Evolutionary conservation across 2,113 vertebrate genomes (phyloP), one percentile per base, ranked within the genome.

Genomic region (Protobothrops flavoviridis): DNA sequence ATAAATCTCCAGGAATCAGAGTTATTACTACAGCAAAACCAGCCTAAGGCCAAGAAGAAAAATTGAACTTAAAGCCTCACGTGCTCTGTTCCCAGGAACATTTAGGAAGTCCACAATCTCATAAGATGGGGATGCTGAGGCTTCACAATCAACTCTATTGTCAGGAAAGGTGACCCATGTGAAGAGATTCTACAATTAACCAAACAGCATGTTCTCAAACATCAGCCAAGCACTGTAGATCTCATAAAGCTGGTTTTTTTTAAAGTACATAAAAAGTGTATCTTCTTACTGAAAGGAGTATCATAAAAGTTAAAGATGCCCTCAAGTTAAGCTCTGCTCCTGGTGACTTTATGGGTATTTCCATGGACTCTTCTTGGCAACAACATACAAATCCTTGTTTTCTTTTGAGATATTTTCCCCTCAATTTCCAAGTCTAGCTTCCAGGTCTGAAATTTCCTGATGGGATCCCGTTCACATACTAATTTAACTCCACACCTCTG

Each of bases 11-110:
- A 50, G 92, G 87, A 90, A 93, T 57, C 89, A 90, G 64, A 87
- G 81, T 90, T 93, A 93, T 93, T 90, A 90, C 89, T 11, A 48
- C 9, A 64, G 89, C 9, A 10, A 33, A 81, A 39, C 74, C 74
- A 90, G 92, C 92, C 92, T 53, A 57, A 90, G 92, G 92, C 92
- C 53, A 81, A 64, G 81, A 87, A 90, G 89, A 64, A 87, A 85
- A 53, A 93, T 90, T 43, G 74, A 56, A 45, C 56, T 53, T 53
- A 59, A 88, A 50, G 11, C 48, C 87, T 81, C 61, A 20, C 20
- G 86, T 29, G 26, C 53, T 93, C 85, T 64, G 45, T 61, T 86
- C 24, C 45, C 12, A 23, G 43, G 56, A 90, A 90, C 56, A 15
- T 93, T 64, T 69, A 0, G 52, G 20, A 48, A 24, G 88, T 86